Evolutionary conservation across 2,113 vertebrate species (phyloP).

Genomic region (Empidonax traillii): DNA sequence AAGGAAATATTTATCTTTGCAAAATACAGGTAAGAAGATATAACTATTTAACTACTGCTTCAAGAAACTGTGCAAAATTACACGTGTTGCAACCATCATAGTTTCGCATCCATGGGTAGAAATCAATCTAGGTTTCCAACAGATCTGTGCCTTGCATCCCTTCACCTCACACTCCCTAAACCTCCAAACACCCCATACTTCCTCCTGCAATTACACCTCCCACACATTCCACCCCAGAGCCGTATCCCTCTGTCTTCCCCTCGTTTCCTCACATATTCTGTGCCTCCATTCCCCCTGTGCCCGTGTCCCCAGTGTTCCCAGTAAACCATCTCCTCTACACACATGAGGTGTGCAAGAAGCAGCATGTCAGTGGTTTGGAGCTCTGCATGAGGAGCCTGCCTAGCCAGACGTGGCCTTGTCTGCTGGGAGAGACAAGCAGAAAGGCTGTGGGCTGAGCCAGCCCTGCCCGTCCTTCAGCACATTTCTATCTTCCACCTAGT

Average conservation of each 20-base stretch:
- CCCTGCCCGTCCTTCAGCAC: neutral
- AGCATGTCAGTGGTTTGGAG: fast-evolving
- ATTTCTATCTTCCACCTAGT: neutral
- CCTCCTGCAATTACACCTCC: neutral
- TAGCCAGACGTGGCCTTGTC: neutral
- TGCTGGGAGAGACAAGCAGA: neutral
- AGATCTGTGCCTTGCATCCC: neutral
- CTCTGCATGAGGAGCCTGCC: too few species aligned
- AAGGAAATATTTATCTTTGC: conserved; percentile 23
- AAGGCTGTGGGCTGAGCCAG: neutral
- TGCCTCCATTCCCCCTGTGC: neutral
- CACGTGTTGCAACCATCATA: neutral
- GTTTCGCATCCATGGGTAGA: neutral
- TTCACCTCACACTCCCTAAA: neutral
- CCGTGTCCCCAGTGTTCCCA: neutral
- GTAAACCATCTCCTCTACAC: fast-evolving
- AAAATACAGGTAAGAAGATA: neutral
- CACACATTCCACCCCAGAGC: neutral
- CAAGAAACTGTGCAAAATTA: neutral
- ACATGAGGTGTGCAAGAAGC: neutral
- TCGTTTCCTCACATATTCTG: too few species aligned
- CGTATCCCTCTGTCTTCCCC: neutral
- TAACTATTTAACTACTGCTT: neutral
- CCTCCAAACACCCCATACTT: neutral
- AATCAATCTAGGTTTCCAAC: neutral